These are phyloP conservation scores for Pipistrellus pipistrellus DNA, from an alignment of 2,797 vertebrate species.

Conservation along the genomic window DNA sequence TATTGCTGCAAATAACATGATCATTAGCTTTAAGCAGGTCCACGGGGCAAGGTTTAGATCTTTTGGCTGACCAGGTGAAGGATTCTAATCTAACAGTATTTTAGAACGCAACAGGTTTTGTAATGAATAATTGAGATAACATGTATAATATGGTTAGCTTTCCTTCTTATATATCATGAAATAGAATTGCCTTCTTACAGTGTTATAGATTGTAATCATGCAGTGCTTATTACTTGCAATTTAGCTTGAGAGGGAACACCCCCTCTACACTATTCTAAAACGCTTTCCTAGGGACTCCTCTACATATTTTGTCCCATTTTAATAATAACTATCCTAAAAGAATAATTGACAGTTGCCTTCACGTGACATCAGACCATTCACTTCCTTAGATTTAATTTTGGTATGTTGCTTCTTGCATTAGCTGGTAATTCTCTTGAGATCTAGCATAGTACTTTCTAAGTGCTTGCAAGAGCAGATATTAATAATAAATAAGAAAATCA, in stretches of 20 bases:
- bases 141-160: neutral
- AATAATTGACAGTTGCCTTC: neutral
- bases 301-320: neutral
- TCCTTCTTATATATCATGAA: neutral
- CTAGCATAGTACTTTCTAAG: neutral
- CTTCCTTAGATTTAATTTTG: neutral
- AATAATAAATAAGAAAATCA: slow-evolving; percentile 62
- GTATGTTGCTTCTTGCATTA: neutral
- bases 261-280: neutral
- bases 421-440: neutral
- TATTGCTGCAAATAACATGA: neutral
- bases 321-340: neutral
- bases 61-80: neutral
- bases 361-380: neutral
- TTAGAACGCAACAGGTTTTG: neutral
- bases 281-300: neutral
- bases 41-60: fast-evolving
- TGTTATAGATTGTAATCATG: neutral
- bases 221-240: neutral
- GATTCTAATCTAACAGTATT: neutral
- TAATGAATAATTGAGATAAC: neutral
- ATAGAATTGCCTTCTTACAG: neutral
- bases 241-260: neutral
- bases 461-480: slow-evolving; percentile 23
- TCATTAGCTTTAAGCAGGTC: neutral